Conservation (phyloP, 2,797 vertebrate species). For the Limosa lapponica region DNA sequence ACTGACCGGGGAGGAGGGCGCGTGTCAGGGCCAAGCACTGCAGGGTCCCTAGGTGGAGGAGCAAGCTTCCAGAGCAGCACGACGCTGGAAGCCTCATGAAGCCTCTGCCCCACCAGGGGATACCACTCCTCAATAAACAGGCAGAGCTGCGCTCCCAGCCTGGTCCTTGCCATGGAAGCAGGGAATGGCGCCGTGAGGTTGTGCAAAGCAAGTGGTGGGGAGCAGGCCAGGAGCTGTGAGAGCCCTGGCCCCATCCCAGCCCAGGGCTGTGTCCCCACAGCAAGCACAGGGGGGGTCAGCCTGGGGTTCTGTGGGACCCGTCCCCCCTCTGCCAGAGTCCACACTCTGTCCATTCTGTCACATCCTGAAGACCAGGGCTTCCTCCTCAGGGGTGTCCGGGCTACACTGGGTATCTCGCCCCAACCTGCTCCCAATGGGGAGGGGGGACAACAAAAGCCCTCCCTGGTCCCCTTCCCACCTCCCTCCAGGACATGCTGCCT, state of each 20-base stretch:
- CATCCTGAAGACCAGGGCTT: background rate
- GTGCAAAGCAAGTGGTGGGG: rapidly evolving
- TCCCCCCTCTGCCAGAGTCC: background rate
- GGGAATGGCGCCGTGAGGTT: rapidly evolving
- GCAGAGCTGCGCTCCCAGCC: background rate
- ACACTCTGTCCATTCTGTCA: background rate
- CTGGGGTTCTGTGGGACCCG: rapidly evolving
- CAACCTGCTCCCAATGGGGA: rapidly evolving
- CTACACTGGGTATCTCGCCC: rapidly evolving
- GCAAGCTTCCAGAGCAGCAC: background rate
- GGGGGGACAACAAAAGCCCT: background rate
- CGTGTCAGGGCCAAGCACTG: rapidly evolving
- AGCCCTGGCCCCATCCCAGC: rapidly evolving
- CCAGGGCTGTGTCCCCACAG: rapidly evolving
- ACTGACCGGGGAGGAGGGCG: rapidly evolving
- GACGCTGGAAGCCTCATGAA: rapidly evolving
- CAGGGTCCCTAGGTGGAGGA: rapidly evolving
- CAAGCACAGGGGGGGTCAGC: rapidly evolving
- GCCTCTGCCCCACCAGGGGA: background rate
- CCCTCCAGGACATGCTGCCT: background rate
- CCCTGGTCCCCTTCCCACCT: background rate
- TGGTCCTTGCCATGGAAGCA: background rate
- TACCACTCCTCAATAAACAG: background rate
- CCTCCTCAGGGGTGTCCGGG: background rate
- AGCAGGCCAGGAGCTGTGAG: rapidly evolving